Conservation (phyloP, 2,113 vertebrate species). For the Cygnus atratus region DNA sequence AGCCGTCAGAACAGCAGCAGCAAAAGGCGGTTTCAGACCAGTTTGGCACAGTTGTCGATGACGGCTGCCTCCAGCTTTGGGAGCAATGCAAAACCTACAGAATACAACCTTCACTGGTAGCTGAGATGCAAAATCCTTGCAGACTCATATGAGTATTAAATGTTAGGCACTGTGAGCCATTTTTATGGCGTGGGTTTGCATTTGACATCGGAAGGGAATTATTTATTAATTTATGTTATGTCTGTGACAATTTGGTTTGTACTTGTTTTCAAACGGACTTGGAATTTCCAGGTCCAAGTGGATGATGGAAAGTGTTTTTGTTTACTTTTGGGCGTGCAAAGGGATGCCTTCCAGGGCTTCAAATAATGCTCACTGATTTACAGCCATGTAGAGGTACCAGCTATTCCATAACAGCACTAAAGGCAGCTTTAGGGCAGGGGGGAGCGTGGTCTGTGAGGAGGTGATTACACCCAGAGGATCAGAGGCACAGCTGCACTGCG, state of each 20-base stretch:
- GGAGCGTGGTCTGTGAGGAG: not conserved
- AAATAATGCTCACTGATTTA: constrained; percentile 27
- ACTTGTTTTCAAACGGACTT: not conserved
- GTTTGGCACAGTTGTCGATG: not conserved
- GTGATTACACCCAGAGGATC: constrained; percentile 16
- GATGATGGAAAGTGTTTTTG: not conserved
- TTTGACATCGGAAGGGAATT: not conserved
- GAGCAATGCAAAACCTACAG: not conserved
- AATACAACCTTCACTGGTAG: not conserved
- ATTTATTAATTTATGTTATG: not conserved
- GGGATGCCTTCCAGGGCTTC: not conserved
- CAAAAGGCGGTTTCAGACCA: not conserved
- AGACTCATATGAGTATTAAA: not conserved
- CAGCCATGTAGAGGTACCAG: not conserved
- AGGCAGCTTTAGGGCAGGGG: constrained; percentile 17
- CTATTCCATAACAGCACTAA: not conserved
- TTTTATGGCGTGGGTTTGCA: not conserved
- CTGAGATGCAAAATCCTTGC: not conserved
- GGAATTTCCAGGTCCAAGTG: not conserved
- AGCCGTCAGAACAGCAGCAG: not conserved
- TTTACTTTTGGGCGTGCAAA: not conserved
- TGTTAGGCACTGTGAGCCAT: not conserved
- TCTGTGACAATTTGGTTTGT: not conserved
- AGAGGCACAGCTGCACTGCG: constrained; percentile 45
- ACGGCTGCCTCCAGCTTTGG: not conserved